A percentile compares a stretch with the other conserved stretches of the same genome.
Conservation (phyloP, 2,797 vertebrate species). For the Ctenopoma kingsleyae region DNA sequence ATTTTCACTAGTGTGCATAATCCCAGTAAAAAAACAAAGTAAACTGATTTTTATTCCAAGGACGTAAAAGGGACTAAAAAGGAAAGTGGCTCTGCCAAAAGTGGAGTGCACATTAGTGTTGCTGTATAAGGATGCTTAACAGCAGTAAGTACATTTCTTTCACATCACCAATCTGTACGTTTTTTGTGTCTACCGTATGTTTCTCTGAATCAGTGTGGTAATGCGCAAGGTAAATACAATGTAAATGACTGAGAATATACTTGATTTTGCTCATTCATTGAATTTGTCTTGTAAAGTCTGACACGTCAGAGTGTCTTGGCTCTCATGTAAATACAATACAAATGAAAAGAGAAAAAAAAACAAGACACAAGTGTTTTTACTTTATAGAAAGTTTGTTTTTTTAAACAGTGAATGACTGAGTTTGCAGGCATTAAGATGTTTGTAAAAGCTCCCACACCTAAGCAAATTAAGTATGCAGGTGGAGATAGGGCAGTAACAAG, state of each 20-base stretch:
- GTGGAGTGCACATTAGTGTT: background rate
- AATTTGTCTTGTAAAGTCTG: constrained; percentile 65
- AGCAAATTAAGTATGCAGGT: constrained; percentile 38
- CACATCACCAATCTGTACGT: background rate
- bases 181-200: background rate
- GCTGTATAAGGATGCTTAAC: background rate
- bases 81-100: background rate
- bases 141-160: background rate
- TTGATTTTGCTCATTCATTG: background rate
- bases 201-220: background rate
- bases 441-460: constrained; percentile 18
- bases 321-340: constrained; percentile 53
- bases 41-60: background rate
- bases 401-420: constrained; percentile 5
- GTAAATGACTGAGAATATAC: constrained; percentile 13
- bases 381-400: constrained; percentile 31
- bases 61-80: background rate
- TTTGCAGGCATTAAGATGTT: constrained; percentile 10
- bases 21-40: background rate
- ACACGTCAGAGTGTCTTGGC: constrained; percentile 21
- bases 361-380: constrained; percentile 29
- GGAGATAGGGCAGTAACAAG: background rate
- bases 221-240: constrained; percentile 8
- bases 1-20: background rate
- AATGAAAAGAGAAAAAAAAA: constrained; percentile 31